A percentile compares a stretch with the other conserved stretches of the same genome.
phyloP scores from a whole-genome alignment of 2,113 vertebrate species.

The Cercopithecus mona region DNA sequence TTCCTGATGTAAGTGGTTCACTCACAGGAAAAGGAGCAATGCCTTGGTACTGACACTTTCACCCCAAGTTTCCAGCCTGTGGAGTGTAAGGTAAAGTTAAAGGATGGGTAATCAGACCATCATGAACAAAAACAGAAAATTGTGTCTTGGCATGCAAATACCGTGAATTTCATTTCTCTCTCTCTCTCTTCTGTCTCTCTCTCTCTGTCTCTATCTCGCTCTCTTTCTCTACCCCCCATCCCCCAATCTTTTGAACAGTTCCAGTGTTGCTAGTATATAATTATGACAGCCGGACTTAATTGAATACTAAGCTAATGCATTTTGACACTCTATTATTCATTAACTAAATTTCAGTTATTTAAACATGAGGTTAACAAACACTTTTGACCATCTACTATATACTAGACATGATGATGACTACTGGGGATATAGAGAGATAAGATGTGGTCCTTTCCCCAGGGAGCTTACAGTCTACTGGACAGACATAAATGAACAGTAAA shows the following conservation, averaged over 20 bases:
- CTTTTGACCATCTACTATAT: background rate
- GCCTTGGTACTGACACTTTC: background rate
- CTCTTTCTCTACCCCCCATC: background rate
- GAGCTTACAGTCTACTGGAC: background rate
- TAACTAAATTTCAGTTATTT: background rate
- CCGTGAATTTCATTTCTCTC: background rate
- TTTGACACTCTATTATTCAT: background rate
- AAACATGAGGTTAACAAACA: background rate
- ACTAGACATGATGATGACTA: no score
- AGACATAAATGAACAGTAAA: background rate
- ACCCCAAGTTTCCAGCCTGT: background rate
- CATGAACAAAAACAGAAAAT: background rate
- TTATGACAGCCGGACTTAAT: background rate
- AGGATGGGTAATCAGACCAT: background rate
- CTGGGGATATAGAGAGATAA: background rate
- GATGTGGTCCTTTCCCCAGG: background rate
- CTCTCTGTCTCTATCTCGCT: background rate
- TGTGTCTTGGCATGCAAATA: background rate
- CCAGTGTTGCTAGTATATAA: background rate
- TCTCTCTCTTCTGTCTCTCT: background rate
- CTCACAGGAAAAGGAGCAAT: background rate
- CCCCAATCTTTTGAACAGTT: background rate
- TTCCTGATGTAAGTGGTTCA: background rate
- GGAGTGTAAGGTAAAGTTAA: background rate
- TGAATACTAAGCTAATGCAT: background rate